Base-by-base conservation (phyloP, 30 jellyfish, hydroid and myxozoan genomes). In the Hydractinia echinata region DNA sequence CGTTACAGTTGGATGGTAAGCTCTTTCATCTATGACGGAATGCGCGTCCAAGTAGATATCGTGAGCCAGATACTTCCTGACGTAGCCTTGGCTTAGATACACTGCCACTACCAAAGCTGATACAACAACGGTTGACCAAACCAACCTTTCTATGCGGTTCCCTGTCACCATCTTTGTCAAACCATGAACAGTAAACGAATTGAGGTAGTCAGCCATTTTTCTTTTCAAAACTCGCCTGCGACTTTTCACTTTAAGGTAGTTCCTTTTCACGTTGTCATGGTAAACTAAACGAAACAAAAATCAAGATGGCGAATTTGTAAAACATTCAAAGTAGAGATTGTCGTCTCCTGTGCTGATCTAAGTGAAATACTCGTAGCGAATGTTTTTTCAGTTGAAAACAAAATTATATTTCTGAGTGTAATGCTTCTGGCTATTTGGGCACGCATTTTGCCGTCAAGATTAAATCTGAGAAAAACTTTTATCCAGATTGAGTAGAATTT, bases 151-250 rank as follows among this genome's bases (percentile, higher is more conserved):
- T 44, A 64, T 44, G 19, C 74, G 74, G 74, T 64, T 64, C 19
- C 74, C 74, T 44, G 74, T 6, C 7, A 64, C 74, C 19, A 64
- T 64, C 39, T 13, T 64, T 2, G 74, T 64, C 8, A 64, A 51
- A 13, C 74, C 74, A 51, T 64, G 74, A 44, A 64, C 74, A 44
- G 74, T 64, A 64, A 64, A 64, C 18, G 74, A 64, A 64, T 64
- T 64, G 39, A 64, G 51, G 39, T 64, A 64, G 19, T 64, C 74
- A 13, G 74, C 19, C 7, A 64, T 64, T 13, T 64, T 64, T 64
- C 74, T 64, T 13, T 64, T 64, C 4, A 64, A 64, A 44, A n/a
- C 39, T 13, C 74, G 19, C 39, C 74, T 44, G 2, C 74, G 74
- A 64, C 10, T 51, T 7, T 64, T 64, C 74, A 64, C 10, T 13